These are phyloP conservation scores for Tetraneura akinire DNA, from an alignment of 1,140 invertebrate genomes.

Conservation along the genomic window DNA sequence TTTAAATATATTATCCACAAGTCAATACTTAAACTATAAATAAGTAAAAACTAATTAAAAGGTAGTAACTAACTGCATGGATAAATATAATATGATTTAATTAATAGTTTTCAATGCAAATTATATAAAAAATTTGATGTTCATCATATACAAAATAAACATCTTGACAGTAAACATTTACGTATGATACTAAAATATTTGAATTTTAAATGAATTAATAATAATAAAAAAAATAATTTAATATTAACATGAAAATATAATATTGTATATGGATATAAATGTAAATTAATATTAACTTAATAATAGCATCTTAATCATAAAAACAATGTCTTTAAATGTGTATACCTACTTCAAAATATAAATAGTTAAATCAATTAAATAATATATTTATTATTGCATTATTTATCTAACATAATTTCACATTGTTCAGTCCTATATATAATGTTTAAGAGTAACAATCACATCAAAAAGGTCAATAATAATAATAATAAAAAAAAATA, in stretches of 20 bases:
- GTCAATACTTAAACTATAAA: no score
- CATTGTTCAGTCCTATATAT: slow-evolving; percentile 40
- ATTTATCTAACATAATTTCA: slow-evolving; percentile 18
- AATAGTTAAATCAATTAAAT: not conserved
- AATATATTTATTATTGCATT: slow-evolving; percentile 23
- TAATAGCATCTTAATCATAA: slow-evolving; percentile 6
- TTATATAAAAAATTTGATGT: no score
- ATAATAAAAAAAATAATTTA: not conserved
- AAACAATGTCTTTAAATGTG: slow-evolving; percentile 36
- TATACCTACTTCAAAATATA: not conserved
- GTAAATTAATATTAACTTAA: slow-evolving; percentile 9
- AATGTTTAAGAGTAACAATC: slow-evolving; percentile 32
- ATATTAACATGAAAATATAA: not conserved
- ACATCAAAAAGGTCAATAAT: slow-evolving; percentile 15
- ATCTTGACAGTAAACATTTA: no score
- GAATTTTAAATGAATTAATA: not conserved
- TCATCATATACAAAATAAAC: no score
- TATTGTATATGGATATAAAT: not conserved
- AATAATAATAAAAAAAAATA: no score
- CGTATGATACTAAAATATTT: no score
- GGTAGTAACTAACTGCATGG: no score
- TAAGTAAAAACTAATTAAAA: no score
- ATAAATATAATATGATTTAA: no score
- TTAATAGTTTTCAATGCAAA: no score
- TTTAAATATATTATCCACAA: no score